Percentiles rank a stretch among this genome's conserved stretches.
Evolutionary conservation across 23 tunicate species (phyloP).

Genomic region (Corella eumyota): DNA sequence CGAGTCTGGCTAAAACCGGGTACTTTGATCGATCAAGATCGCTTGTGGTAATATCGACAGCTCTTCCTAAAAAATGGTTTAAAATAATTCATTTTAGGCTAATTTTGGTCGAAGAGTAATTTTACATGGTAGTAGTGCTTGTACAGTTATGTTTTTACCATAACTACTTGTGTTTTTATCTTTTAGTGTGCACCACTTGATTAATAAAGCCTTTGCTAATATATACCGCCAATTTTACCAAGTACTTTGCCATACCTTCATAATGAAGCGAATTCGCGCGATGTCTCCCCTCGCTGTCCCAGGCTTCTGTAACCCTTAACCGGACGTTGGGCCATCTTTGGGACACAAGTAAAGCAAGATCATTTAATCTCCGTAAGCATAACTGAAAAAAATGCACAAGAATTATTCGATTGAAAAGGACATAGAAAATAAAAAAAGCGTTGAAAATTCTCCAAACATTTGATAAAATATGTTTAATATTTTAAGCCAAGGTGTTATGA

Average conservation of each 20-base stretch:
- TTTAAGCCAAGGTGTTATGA: no score
- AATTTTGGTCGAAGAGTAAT: background rate
- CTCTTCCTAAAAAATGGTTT: constrained; percentile 39
- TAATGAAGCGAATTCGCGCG: constrained; percentile 35
- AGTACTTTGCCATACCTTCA: constrained; percentile 41
- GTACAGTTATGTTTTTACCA: background rate
- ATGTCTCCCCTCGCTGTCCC: constrained; percentile 26
- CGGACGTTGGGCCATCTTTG: constrained; percentile 40
- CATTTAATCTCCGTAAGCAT: constrained; percentile 32
- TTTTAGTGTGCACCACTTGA: no score
- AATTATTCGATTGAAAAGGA: no score
- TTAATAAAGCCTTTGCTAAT: no score
- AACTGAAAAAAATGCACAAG: constrained; percentile 14
- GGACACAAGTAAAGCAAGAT: constrained; percentile 41
- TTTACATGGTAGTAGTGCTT: background rate
- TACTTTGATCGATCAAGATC: constrained; percentile 44
- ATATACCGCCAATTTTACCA: background rate
- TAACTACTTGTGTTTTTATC: no score
- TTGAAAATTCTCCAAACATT: background rate
- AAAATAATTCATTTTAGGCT: no score
- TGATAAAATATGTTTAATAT: no score
- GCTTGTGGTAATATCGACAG: constrained; percentile 62
- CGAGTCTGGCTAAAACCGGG: constrained; percentile 62
- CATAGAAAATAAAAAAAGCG: no score
- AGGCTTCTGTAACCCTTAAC: constrained; percentile 39